Evolutionary conservation across 1,140 invertebrate species (phyloP).

Genomic region (Condylostylus longicornis): DNA sequence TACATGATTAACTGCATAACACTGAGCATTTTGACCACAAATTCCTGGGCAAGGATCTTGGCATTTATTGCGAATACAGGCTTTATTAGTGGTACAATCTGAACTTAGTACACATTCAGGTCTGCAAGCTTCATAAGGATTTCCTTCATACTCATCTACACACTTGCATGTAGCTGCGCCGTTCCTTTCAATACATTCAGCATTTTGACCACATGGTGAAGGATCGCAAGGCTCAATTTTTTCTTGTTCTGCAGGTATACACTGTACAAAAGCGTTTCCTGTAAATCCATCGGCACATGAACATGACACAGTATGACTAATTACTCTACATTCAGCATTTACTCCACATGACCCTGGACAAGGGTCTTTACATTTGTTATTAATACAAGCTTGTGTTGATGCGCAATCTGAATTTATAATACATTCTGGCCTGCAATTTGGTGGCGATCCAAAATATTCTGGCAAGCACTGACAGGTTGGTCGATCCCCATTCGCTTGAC

Average conservation of each 20-base stretch:
- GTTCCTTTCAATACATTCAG: constrained; percentile 49
- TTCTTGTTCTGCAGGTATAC: constrained; percentile 36
- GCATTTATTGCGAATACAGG: constrained; percentile 59
- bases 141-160: constrained; percentile 49
- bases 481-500: constrained; percentile 40
- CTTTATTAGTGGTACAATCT: constrained; percentile 53
- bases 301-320: constrained; percentile 59
- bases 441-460: constrained; percentile 55
- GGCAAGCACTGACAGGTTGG: constrained; percentile 49
- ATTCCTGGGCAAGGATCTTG: constrained; percentile 60
- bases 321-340: constrained; percentile 56
- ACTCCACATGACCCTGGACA: constrained; percentile 56
- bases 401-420: constrained; percentile 56
- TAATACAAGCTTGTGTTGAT: constrained; percentile 50
- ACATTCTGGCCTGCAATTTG: constrained; percentile 60
- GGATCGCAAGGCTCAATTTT: constrained; percentile 43
- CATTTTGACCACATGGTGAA: constrained; percentile 53
- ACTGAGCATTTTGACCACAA: constrained; percentile 57
- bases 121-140: constrained; percentile 58
- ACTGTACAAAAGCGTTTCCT: constrained; percentile 56
- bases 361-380: constrained; percentile 51
- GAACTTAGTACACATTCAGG: constrained; percentile 59
- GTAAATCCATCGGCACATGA: constrained; percentile 50
- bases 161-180: constrained; percentile 51
- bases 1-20: constrained; percentile 54